phyloP scores from a whole-genome alignment of 2,888 invertebrate genomes.

The Podotricha telesiphe region DNA sequence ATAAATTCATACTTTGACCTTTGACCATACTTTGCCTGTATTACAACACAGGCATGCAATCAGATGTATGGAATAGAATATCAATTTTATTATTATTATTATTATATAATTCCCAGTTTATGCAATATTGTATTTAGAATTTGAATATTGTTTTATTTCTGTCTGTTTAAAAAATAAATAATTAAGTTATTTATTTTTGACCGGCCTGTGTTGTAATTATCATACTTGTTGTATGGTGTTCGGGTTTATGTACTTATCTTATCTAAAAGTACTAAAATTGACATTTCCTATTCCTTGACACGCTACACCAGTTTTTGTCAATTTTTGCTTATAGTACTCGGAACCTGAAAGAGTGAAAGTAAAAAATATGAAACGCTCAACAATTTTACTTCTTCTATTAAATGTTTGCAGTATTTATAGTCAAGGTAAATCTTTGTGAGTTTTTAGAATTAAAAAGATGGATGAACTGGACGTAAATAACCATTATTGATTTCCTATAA shows the following conservation, averaged over 20 bases:
- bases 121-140: too few relatives aligned
- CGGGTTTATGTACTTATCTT: constrained; percentile 5
- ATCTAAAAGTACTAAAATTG: constrained; percentile 1
- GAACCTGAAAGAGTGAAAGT: neutral
- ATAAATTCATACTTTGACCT: too few relatives aligned
- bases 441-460: too few relatives aligned
- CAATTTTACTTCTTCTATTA: neutral
- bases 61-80: too few relatives aligned
- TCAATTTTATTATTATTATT: too few relatives aligned
- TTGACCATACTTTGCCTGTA: too few relatives aligned
- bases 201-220: neutral
- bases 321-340: neutral
- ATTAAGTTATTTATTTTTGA: neutral
- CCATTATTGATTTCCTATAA: too few relatives aligned
- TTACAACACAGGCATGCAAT: too few relatives aligned
- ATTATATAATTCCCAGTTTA: too few relatives aligned
- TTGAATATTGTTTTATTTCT: too few relatives aligned
- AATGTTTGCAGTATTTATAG: neutral
- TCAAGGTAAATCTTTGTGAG: neutral
- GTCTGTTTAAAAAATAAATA: too few relatives aligned
- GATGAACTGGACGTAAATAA: too few relatives aligned
- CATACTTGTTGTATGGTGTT: neutral
- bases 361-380: neutral
- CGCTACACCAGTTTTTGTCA: neutral
- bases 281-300: neutral